A percentile compares a stretch with the other conserved stretches of the same genome.
Evolutionary conservation across 1,140 invertebrate species (phyloP).

Genomic region (Eciton burchellii): DNA sequence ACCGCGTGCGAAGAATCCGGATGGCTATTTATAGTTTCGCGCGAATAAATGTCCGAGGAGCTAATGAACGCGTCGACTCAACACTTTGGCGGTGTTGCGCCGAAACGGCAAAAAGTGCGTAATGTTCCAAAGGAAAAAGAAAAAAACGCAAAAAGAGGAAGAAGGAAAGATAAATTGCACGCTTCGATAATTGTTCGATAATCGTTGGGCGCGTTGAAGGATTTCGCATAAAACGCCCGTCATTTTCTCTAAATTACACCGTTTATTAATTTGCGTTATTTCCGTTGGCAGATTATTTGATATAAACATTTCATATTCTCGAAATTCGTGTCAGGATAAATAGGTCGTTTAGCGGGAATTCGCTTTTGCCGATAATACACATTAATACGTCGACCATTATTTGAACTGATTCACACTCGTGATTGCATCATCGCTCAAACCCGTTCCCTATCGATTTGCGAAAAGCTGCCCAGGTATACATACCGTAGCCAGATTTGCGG

Average conservation of each 20-base stretch:
- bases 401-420: conserved; percentile 61
- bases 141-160: too few species aligned
- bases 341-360: conserved; percentile 54
- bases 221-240: not conserved
- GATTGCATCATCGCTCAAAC: conserved; percentile 57
- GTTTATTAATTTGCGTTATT: conserved; percentile 28
- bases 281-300: not conserved
- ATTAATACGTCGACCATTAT: conserved; percentile 58
- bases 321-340: conserved; percentile 37
- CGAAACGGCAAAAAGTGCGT: not conserved
- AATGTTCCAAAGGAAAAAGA: not conserved
- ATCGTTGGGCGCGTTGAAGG: too few species aligned
- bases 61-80: not conserved
- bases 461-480: conserved; percentile 64
- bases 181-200: not conserved
- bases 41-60: too few species aligned
- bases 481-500: conserved; percentile 72
- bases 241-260: not conserved
- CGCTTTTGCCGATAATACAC: conserved; percentile 40
- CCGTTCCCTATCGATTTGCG: conserved; percentile 69
- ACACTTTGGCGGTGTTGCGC: conserved; percentile 35
- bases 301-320: conserved; percentile 36
- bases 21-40: conserved; percentile 17
- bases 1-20: conserved; percentile 35
- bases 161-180: not conserved